A percentile compares a stretch with the other conserved stretches of the same genome.
Conservation (phyloP, 2,797 vertebrate species). For the Enoplosus armatus region DNA sequence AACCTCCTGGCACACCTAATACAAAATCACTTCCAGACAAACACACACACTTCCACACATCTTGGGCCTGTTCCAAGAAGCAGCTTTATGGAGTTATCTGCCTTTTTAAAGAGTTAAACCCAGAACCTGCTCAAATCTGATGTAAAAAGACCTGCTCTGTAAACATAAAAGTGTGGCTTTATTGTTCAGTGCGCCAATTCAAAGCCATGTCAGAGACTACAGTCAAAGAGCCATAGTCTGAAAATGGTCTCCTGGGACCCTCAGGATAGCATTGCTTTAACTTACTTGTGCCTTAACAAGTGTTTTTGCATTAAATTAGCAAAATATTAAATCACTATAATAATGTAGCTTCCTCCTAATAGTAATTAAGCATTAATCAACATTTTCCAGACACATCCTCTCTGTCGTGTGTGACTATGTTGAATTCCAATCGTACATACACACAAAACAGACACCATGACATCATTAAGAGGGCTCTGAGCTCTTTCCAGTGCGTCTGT, state of each 20-base stretch:
- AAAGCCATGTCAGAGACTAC: constrained; percentile 3
- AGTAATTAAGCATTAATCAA: constrained; percentile 32
- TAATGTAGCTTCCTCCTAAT: not conserved
- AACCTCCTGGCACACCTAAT: constrained; percentile 64
- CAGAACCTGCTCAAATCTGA: constrained; percentile 6
- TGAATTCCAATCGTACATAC: constrained; percentile 53
- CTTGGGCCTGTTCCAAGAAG: constrained; percentile 20
- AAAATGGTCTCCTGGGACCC: not conserved
- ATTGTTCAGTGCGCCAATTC: constrained; percentile 11
- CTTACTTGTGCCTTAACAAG: not conserved
- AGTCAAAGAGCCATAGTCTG: not conserved
- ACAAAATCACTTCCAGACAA: constrained; percentile 53
- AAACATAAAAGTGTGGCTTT: not conserved
- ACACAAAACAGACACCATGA: constrained; percentile 66
- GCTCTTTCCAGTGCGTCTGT: constrained; percentile 67
- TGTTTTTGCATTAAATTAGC: not conserved
- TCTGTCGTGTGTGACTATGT: constrained; percentile 12
- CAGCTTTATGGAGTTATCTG: not conserved
- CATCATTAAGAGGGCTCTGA: constrained; percentile 54
- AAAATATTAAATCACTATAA: not conserved
- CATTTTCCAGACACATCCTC: constrained; percentile 50
- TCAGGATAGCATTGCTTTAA: not conserved
- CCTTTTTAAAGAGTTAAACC: not conserved
- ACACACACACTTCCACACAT: constrained; percentile 40
- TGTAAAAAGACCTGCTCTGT: constrained; percentile 1